These are phyloP conservation scores for Xiphophorus couchianus DNA, from an alignment of 2,113 vertebrate genomes.

Conservation along the genomic window DNA sequence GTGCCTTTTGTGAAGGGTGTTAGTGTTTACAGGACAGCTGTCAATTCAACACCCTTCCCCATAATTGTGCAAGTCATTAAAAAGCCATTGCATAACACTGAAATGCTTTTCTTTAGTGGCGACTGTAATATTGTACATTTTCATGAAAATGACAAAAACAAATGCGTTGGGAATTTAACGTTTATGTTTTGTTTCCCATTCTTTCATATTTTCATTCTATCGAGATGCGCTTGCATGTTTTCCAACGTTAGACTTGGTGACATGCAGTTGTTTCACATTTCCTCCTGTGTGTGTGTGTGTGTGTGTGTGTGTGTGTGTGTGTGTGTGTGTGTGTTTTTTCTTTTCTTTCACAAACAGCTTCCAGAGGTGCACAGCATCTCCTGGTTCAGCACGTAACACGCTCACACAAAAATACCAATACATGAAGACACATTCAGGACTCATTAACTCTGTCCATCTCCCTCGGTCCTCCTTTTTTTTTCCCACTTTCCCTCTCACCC, in stretches of 20 bases:
- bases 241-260: background rate
- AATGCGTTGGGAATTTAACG: background rate
- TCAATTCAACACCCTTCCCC: background rate
- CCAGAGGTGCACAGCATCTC: conserved; percentile 29
- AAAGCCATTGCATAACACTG: too few species aligned
- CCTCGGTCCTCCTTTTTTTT: conserved; percentile 26
- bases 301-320: background rate
- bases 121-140: too few species aligned
- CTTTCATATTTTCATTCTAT: background rate
- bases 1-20: background rate
- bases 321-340: background rate
- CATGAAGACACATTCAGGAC: conserved; percentile 63
- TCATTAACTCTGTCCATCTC: conserved; percentile 60
- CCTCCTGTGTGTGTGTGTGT: background rate
- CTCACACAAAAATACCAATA: conserved; percentile 48
- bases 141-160: too few species aligned
- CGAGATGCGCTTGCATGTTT: conserved; percentile 4
- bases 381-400: conserved; percentile 37
- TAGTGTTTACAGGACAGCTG: background rate
- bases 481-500: conserved; percentile 6
- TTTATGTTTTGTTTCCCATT: background rate
- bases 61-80: background rate
- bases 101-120: too few species aligned
- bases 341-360: conserved; percentile 6
- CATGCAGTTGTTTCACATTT: background rate